Evolutionary conservation across 2,888 invertebrate species (phyloP).

Genomic region (Creontiades dilutus): DNA sequence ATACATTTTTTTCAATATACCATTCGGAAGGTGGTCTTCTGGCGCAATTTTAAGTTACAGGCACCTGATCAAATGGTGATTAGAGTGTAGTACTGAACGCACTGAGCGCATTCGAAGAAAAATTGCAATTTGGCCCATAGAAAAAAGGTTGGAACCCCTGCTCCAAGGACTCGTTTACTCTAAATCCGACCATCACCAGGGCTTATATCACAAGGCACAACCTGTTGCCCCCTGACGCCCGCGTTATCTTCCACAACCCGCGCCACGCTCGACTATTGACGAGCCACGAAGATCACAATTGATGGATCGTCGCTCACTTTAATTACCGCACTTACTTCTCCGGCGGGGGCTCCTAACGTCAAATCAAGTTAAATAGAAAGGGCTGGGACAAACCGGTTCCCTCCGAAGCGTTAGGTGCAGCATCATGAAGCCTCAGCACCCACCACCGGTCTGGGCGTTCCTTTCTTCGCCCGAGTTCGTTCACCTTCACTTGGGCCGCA

Average conservation of each 20-base stretch:
- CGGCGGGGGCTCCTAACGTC: constrained; percentile 7
- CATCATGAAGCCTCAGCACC: constrained; percentile 19
- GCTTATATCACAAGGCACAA: constrained; percentile 26
- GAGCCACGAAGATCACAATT: constrained; percentile 7
- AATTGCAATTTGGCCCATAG: too few species aligned
- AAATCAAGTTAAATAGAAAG: constrained; percentile 40
- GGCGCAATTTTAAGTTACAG: too few species aligned
- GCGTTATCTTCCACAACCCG: neutral
- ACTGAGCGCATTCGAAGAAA: too few species aligned
- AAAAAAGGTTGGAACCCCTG: too few species aligned
- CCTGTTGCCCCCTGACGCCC: neutral
- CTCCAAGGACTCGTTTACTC: too few species aligned
- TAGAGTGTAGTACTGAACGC: too few species aligned
- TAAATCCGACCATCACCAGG: too few species aligned
- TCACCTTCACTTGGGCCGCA: constrained; percentile 37
- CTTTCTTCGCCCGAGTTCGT: constrained; percentile 8
- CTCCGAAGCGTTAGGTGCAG: neutral
- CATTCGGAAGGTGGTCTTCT: too few species aligned
- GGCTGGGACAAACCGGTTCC: neutral
- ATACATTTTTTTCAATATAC: too few species aligned
- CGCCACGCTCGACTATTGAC: neutral
- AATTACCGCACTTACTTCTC: constrained; percentile 23
- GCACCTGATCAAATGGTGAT: too few species aligned
- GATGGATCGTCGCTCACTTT: constrained; percentile 10
- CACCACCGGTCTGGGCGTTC: neutral